Evolutionary conservation across 2,113 vertebrate species (phyloP).

Genomic region (Pteruthius melanotis): DNA sequence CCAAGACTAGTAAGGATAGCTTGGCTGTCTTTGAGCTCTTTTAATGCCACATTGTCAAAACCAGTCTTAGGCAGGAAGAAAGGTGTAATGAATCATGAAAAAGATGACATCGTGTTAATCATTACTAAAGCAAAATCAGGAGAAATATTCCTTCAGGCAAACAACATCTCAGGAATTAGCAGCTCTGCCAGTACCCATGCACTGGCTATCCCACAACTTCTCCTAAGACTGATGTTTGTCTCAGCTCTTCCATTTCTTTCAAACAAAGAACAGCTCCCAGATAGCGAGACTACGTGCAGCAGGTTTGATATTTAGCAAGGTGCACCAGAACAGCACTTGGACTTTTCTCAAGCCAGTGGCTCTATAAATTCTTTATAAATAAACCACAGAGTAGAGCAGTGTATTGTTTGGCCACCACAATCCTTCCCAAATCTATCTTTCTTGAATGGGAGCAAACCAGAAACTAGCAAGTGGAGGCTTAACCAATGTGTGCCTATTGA

Average conservation of each 20-base stretch:
- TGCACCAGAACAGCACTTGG: not conserved
- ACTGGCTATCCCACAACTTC: not conserved
- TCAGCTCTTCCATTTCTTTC: not conserved
- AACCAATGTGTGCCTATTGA: too few relatives aligned
- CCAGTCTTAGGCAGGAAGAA: not conserved
- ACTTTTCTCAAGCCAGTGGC: not conserved
- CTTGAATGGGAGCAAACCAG: not conserved
- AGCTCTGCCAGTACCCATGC: not conserved
- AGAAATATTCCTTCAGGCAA: not conserved
- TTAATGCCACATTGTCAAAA: not conserved
- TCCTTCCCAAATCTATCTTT: not conserved
- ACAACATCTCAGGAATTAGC: not conserved
- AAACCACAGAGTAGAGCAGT: not conserved
- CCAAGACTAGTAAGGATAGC: not conserved
- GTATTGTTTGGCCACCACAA: not conserved
- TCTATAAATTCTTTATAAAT: not conserved
- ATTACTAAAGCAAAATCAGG: not conserved
- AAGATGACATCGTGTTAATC: rapidly evolving
- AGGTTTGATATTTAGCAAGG: not conserved
- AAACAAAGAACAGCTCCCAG: not conserved
- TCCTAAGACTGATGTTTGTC: not conserved
- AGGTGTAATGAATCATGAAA: not conserved
- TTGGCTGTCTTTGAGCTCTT: not conserved
- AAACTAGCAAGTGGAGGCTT: not conserved
- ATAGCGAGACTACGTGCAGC: not conserved